phyloP scores from a whole-genome alignment of 2,113 vertebrate species.

The Ptyas mucosa region DNA sequence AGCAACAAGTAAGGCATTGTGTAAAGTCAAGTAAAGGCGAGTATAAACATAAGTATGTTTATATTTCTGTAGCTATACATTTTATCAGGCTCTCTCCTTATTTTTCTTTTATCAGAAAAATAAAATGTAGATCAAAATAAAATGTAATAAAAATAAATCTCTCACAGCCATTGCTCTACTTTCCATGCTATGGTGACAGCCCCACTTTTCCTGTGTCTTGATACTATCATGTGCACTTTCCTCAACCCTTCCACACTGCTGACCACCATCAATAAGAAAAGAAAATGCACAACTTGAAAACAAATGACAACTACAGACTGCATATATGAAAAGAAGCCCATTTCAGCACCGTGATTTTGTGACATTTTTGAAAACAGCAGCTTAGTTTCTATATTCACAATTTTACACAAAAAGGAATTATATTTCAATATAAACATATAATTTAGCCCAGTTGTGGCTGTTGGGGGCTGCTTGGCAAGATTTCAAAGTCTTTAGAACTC shows the following conservation, averaged over 20 bases:
- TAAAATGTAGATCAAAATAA: background rate
- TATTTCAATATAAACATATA: background rate
- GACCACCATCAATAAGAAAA: background rate
- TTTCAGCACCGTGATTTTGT: background rate
- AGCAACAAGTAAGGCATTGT: slow-evolving; percentile 9
- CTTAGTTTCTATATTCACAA: background rate
- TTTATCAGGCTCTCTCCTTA: background rate
- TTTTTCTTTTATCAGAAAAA: background rate
- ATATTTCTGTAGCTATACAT: background rate
- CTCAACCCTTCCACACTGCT: background rate
- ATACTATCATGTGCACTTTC: background rate
- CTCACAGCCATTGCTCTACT: background rate
- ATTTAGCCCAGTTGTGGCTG: background rate
- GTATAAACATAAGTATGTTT: background rate
- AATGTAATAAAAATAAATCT: background rate
- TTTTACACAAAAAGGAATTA: background rate
- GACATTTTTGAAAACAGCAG: background rate
- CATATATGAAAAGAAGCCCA: background rate
- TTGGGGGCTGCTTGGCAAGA: background rate
- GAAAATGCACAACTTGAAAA: background rate
- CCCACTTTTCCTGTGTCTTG: background rate
- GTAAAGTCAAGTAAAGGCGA: slow-evolving; percentile 10
- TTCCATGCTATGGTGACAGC: background rate
- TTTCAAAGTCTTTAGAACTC: background rate
- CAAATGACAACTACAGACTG: background rate